Evolutionary conservation across 37 sponge, comb jelly and placozoan genomes (phyloP).

Genomic region (Lycopodina hypogea): DNA sequence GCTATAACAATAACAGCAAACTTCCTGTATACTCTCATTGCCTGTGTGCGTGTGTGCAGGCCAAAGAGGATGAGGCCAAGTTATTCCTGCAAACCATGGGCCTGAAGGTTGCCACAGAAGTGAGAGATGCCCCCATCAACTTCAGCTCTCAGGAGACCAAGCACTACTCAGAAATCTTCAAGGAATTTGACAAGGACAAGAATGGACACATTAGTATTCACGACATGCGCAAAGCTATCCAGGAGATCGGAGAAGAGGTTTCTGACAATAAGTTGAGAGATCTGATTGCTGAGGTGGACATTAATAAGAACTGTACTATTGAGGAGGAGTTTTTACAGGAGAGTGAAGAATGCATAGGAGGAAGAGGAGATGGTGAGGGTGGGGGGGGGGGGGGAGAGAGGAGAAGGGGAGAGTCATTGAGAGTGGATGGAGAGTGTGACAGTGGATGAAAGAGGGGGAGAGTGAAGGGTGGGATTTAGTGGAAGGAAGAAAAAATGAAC

Average conservation of each 20-base stretch:
- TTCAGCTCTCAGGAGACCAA: slow-evolving; percentile 77
- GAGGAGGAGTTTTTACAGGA: slow-evolving; percentile 96
- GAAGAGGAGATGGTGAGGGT: too few species aligned
- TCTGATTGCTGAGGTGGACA: slow-evolving; percentile 94
- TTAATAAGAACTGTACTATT: slow-evolving; percentile 92
- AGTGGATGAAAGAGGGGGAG: slow-evolving; percentile 72
- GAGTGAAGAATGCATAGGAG: slow-evolving; percentile 59
- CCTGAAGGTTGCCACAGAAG: slow-evolving; percentile 55
- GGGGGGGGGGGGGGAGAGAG: slow-evolving; percentile 48
- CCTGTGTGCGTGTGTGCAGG: slow-evolving; percentile 20
- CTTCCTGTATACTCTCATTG: not conserved
- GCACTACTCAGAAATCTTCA: slow-evolving; percentile 67
- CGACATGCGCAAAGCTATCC: slow-evolving; percentile 74
- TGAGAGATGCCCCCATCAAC: slow-evolving; percentile 65
- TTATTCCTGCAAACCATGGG: slow-evolving; percentile 84
- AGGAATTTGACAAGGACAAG: slow-evolving; percentile 74
- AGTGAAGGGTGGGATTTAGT: slow-evolving; percentile 85
- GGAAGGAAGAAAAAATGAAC: slow-evolving; percentile 29
- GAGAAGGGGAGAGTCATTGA: slow-evolving; percentile 57
- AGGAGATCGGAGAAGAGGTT: slow-evolving; percentile 76
- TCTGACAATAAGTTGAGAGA: slow-evolving; percentile 81
- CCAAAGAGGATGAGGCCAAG: slow-evolving; percentile 52
- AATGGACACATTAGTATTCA: slow-evolving; percentile 89
- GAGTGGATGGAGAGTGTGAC: slow-evolving; percentile 30
- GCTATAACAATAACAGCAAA: not conserved